These are phyloP conservation scores for Sphaerophoria rueppellii DNA, from an alignment of 2,888 invertebrate genomes.

Conservation along the genomic window DNA sequence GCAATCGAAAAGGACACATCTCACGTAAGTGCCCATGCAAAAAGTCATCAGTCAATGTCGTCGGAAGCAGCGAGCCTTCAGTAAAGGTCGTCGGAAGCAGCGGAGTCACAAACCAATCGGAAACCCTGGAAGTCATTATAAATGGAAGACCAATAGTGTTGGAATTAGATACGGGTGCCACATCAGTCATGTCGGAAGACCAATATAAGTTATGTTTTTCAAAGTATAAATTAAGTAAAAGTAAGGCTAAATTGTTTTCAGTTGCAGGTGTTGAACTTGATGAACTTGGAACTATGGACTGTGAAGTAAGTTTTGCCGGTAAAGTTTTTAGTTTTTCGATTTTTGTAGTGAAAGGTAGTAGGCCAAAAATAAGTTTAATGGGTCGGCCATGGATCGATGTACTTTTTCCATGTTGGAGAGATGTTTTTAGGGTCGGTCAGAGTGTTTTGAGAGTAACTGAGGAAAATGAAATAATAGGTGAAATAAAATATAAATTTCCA, in stretches of 20 bases:
- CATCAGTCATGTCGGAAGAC: background rate
- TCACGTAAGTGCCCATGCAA: background rate
- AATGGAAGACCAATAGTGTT: background rate
- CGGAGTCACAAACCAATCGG: background rate
- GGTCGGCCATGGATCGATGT: conserved; percentile 3
- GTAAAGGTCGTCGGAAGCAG: too few relatives aligned
- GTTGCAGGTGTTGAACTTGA: background rate
- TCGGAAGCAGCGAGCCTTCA: too few relatives aligned
- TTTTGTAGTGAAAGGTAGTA: background rate
- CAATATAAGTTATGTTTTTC: too few relatives aligned
- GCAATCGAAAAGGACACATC: background rate
- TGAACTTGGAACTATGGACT: conserved; percentile 5
- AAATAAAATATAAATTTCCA: too few relatives aligned
- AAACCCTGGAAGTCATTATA: conserved; percentile 5
- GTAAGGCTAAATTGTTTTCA: background rate
- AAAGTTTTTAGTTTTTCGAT: background rate
- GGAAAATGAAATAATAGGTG: too few relatives aligned
- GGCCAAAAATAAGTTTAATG: conserved; percentile 4
- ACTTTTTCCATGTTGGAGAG: background rate
- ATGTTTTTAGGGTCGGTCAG: background rate
- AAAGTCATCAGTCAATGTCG: background rate
- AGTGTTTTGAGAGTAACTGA: too few relatives aligned
- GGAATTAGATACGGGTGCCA: background rate
- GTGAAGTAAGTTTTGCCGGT: conserved; percentile 2
- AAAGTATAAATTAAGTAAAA: too few relatives aligned